Conservation (phyloP, 2,113 vertebrate genomes). For the Bagarius yarrelli region DNA sequence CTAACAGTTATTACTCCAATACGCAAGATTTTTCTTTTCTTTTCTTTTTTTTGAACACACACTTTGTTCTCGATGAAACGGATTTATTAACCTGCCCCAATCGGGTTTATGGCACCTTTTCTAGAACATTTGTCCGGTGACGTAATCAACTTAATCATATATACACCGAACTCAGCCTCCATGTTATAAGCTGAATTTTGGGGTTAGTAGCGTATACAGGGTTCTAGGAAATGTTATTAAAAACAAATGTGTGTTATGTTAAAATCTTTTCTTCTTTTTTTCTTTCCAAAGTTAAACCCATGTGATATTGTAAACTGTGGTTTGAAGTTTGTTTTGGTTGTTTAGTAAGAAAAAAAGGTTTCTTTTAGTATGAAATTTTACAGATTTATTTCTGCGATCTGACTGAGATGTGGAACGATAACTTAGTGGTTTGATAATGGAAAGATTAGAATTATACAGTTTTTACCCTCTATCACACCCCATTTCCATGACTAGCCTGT, state of each 20-base stretch:
- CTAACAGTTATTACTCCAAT: neutral
- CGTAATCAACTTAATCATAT: neutral
- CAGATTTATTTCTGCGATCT: constrained; percentile 57
- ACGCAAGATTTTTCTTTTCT: neutral
- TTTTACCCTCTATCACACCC: neutral
- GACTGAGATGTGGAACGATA: constrained; percentile 19
- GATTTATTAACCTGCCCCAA: neutral
- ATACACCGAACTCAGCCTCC: neutral
- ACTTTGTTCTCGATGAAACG: neutral
- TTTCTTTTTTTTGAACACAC: neutral
- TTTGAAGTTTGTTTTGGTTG: constrained; percentile 44
- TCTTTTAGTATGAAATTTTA: constrained; percentile 60
- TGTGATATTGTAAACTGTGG: constrained; percentile 48
- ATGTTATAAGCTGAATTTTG: neutral
- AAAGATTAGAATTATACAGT: constrained; percentile 28
- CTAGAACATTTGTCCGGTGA: neutral
- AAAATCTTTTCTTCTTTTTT: constrained; percentile 32
- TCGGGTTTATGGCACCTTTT: constrained; percentile 1
- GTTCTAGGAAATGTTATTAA: neutral
- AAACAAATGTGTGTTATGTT: constrained; percentile 20
- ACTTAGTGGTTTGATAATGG: constrained; percentile 4
- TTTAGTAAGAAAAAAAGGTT: constrained; percentile 14
- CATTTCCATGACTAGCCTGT: constrained; percentile 50
- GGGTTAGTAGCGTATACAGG: neutral
- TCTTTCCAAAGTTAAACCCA: constrained; percentile 50